phyloP scores from a whole-genome alignment of 2,113 vertebrate species.

The Talpa occidentalis region DNA sequence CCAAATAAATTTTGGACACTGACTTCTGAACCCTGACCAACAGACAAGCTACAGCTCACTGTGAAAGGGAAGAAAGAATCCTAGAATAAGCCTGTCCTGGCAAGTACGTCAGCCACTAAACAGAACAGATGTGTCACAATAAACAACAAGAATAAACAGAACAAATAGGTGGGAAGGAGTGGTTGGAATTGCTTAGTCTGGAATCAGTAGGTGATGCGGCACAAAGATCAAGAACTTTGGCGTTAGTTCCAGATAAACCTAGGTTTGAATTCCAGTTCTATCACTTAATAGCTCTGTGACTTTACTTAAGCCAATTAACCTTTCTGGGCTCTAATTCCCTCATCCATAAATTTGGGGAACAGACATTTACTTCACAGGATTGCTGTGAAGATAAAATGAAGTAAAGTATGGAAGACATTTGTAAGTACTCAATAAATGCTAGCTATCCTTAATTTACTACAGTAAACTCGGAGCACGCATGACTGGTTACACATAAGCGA shows the following conservation, averaged over 20 bases:
- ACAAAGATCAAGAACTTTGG: not conserved
- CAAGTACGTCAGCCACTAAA: conserved; percentile 76
- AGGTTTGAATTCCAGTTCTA: not conserved
- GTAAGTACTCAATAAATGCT: not conserved
- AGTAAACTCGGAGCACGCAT: not conserved
- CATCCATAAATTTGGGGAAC: not conserved
- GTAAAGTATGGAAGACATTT: not conserved
- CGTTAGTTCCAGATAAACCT: not conserved
- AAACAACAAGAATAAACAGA: conserved; percentile 71
- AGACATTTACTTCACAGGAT: not conserved
- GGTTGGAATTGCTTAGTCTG: not conserved
- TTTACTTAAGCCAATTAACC: not conserved
- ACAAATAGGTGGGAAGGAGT: conserved; percentile 45
- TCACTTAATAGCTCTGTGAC: not conserved
- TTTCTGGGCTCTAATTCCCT: not conserved
- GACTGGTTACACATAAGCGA: not conserved
- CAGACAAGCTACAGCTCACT: conserved; percentile 68
- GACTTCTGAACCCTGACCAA: conserved; percentile 63
- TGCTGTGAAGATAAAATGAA: not conserved
- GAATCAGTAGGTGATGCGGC: not conserved
- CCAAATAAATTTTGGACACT: conserved; percentile 52
- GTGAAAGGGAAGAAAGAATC: conserved; percentile 67
- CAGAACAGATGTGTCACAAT: conserved; percentile 71
- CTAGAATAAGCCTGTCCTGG: conserved; percentile 70
- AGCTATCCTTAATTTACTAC: not conserved